These are phyloP conservation scores for Nyctibius grandis DNA, from an alignment of 2,797 vertebrate genomes.

Conservation along the genomic window DNA sequence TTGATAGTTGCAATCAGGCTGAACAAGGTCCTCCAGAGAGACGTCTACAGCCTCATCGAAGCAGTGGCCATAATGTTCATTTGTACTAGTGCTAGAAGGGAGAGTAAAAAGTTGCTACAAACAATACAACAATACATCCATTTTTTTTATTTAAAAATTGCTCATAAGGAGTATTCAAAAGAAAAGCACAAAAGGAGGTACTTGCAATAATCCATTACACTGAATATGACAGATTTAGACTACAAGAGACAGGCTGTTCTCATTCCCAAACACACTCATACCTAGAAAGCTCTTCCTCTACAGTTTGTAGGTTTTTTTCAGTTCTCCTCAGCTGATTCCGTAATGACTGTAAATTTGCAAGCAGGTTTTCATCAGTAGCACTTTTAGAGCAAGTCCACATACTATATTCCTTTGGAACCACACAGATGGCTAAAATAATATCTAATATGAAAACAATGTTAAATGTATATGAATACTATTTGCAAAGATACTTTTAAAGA, in stretches of 20 bases:
- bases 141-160: not conserved
- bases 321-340: constrained; percentile 74
- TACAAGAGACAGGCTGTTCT: not conserved
- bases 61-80: constrained; percentile 19
- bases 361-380: constrained; percentile 58
- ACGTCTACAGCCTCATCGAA: constrained; percentile 52
- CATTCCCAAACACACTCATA: not conserved
- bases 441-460: not conserved
- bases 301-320: constrained; percentile 71
- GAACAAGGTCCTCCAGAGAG: constrained; percentile 68
- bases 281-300: constrained; percentile 75
- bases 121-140: too few species aligned
- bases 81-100: constrained; percentile 38
- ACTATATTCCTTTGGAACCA: constrained; percentile 32
- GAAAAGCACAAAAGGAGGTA: not conserved
- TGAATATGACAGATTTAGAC: not conserved
- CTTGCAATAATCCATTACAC: not conserved
- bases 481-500: not conserved
- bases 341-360: constrained; percentile 72
- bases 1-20: constrained; percentile 28
- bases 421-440: not conserved
- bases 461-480: accelerated
- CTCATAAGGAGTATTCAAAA: not conserved
- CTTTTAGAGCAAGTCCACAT: constrained; percentile 16
- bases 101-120: not conserved